Percentiles rank a stretch among this genome's conserved stretches.
phyloP scores from a whole-genome alignment of 2,888 invertebrate genomes.

The Apodemia duryi region DNA sequence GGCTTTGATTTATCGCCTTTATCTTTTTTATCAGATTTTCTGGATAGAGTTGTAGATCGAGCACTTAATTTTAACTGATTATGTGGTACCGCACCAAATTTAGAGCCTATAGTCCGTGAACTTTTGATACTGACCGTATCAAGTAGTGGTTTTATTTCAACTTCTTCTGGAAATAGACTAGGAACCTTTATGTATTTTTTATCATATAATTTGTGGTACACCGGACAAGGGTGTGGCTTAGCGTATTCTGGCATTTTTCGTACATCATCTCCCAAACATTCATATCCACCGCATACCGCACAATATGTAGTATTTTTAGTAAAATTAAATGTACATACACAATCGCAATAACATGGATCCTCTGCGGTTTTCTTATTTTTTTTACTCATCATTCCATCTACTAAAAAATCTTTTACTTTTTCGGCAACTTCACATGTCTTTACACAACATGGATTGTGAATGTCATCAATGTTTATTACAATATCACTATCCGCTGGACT shows the following conservation, averaged over 20 bases:
- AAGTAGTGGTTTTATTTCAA: conserved; percentile 34
- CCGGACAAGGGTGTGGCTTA: conserved; percentile 66
- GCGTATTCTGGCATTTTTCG: conserved; percentile 49
- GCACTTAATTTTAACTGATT: conserved; percentile 29
- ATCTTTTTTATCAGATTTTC: conserved; percentile 40
- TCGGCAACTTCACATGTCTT: conserved; percentile 60
- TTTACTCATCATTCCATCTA: conserved; percentile 43
- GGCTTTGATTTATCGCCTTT: conserved; percentile 34
- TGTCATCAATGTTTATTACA: conserved; percentile 50
- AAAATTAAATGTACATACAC: conserved; percentile 61
- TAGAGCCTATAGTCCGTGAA: conserved; percentile 38
- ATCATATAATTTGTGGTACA: conserved; percentile 67
- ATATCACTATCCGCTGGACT: conserved; percentile 68
- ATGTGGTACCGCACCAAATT: conserved; percentile 29
- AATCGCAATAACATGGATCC: conserved; percentile 64
- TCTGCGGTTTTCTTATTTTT: conserved; percentile 37
- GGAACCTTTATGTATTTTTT: conserved; percentile 49
- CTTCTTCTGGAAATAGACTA: conserved; percentile 58
- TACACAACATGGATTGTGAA: conserved; percentile 59
- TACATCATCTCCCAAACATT: conserved; percentile 61
- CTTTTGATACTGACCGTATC: conserved; percentile 45
- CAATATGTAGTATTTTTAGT: conserved; percentile 65
- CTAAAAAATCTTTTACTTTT: conserved; percentile 60
- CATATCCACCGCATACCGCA: conserved; percentile 65
- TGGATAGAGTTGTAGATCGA: conserved; percentile 33